phyloP scores from a whole-genome alignment of 2,113 vertebrate genomes.

The Erinaceus europaeus region DNA sequence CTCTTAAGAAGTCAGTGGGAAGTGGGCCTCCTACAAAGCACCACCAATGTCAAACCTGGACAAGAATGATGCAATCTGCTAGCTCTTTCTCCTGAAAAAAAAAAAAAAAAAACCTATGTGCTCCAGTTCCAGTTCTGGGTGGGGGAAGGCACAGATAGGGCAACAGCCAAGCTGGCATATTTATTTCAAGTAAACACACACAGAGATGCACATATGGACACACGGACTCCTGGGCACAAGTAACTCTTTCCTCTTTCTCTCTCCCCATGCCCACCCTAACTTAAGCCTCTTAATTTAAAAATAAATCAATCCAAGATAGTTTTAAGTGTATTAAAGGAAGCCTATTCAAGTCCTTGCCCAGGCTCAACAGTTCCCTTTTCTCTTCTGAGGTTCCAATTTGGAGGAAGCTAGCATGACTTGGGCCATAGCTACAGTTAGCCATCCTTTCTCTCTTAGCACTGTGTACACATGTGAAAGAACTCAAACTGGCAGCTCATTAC shows the following conservation, averaged over 20 bases:
- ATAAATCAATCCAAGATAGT: background rate
- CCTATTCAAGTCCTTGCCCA: background rate
- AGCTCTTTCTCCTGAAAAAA: slow-evolving; percentile 23
- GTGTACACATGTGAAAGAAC: background rate
- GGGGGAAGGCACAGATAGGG: background rate
- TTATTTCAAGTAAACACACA: background rate
- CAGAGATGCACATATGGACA: background rate
- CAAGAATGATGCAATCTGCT: slow-evolving; percentile 32
- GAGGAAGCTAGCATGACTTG: slow-evolving; percentile 29
- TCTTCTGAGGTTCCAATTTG: slow-evolving; percentile 32
- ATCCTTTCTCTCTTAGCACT: background rate
- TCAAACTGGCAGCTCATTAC: background rate
- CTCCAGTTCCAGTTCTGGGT: background rate
- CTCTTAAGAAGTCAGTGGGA: slow-evolving; percentile 75
- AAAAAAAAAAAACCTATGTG: background rate
- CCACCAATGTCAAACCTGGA: slow-evolving; percentile 39
- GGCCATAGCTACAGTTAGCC: background rate
- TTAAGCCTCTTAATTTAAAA: slow-evolving; percentile 33
- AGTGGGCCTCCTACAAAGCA: slow-evolving; percentile 52
- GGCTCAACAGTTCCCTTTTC: slow-evolving; percentile 6
- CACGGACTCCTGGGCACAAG: background rate
- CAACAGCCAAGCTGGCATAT: background rate
- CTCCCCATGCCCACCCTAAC: background rate
- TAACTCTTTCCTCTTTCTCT: background rate
- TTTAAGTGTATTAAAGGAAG: background rate